Evolutionary conservation across 2,113 vertebrate species (phyloP).

Genomic region (Microtus montanus): DNA sequence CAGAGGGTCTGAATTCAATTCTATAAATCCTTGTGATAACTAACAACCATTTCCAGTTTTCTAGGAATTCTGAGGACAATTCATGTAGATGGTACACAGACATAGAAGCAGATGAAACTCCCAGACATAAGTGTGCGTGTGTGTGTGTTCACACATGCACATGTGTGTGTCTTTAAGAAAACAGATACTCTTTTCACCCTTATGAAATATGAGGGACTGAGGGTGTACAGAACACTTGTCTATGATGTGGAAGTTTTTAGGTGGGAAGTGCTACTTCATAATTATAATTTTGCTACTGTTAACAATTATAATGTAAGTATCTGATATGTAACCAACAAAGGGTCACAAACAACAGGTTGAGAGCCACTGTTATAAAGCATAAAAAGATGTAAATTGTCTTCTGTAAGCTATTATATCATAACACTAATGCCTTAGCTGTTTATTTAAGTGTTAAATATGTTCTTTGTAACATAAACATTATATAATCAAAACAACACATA

Average conservation of each 20-base stretch:
- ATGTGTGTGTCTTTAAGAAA: neutral
- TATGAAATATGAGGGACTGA: neutral
- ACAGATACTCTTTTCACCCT: neutral
- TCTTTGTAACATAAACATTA: neutral
- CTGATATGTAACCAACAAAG: neutral
- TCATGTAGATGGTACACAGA: neutral
- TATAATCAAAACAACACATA: slow-evolving; percentile 11
- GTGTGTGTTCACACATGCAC: no score
- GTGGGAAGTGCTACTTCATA: neutral
- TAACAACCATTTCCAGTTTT: neutral
- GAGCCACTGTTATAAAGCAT: neutral
- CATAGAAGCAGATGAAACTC: neutral
- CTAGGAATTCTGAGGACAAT: neutral
- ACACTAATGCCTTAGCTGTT: neutral
- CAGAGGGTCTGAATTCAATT: neutral
- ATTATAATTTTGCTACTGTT: neutral
- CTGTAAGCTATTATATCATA: slow-evolving; percentile 1
- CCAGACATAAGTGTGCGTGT: no score
- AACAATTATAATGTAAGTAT: neutral
- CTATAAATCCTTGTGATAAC: neutral
- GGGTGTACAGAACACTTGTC: neutral
- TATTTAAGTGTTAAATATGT: neutral
- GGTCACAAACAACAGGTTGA: neutral
- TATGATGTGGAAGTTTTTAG: neutral
- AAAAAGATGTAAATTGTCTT: slow-evolving; percentile 2